These are phyloP conservation scores for Acrocephalus scirpaceus DNA, from an alignment of 2,797 vertebrate species.

Conservation along the genomic window DNA sequence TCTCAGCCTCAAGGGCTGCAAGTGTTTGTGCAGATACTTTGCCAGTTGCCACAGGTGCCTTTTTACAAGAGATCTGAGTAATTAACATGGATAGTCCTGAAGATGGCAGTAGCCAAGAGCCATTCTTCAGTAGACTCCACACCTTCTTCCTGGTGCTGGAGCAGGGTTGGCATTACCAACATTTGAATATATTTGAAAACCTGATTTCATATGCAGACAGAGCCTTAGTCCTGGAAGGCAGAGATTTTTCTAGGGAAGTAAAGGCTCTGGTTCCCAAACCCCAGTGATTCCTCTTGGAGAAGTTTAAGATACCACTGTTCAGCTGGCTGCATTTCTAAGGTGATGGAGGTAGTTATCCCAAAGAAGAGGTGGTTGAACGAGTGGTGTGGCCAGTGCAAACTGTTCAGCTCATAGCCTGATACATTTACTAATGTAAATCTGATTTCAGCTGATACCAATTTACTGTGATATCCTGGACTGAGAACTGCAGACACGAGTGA, in stretches of 20 bases:
- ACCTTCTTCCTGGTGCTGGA: not conserved
- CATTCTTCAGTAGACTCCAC: not conserved
- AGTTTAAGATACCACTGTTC: not conserved
- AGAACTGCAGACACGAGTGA: conserved; percentile 1
- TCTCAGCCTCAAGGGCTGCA: conserved; percentile 24
- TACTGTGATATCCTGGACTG: not conserved
- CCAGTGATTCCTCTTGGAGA: not conserved
- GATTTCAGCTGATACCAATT: not conserved
- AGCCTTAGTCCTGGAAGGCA: not conserved
- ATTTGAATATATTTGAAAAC: not conserved
- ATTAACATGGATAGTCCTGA: not conserved
- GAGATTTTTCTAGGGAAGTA: not conserved
- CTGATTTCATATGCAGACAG: not conserved
- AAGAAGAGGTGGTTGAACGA: not conserved
- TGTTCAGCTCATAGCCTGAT: not conserved
- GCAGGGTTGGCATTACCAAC: not conserved
- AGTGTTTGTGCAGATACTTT: not conserved
- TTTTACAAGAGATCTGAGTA: not conserved
- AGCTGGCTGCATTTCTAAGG: not conserved
- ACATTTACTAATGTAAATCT: not conserved
- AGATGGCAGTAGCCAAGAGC: conserved; percentile 8
- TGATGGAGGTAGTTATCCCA: not conserved
- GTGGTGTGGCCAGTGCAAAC: not conserved
- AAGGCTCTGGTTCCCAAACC: not conserved
- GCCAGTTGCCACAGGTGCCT: conserved; percentile 51